Evolutionary conservation across 2,113 vertebrate genomes (phyloP).

Genomic region (Rhabdomys dilectus): DNA sequence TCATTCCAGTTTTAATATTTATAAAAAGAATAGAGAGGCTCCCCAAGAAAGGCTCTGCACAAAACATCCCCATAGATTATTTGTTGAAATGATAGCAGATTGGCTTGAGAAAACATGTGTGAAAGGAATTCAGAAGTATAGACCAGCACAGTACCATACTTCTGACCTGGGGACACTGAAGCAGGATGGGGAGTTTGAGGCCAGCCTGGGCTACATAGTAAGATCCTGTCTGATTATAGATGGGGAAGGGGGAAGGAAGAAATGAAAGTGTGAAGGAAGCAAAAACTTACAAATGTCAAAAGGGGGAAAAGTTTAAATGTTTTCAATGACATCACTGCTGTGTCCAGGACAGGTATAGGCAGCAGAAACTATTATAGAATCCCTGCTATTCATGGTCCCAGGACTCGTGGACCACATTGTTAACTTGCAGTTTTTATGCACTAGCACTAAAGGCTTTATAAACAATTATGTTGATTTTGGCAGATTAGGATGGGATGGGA

Average conservation of each 20-base stretch:
- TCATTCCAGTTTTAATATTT: constrained; percentile 52
- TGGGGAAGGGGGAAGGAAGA: neutral
- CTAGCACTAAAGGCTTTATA: neutral
- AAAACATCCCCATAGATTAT: neutral
- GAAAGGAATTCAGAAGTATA: constrained; percentile 8
- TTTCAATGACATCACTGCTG: neutral
- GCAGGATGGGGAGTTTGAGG: neutral
- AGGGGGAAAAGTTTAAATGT: neutral
- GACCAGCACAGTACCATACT: rapidly evolving
- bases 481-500: too few species aligned
- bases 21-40: neutral
- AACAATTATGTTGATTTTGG: constrained; percentile 9
- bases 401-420: neutral
- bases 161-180: neutral
- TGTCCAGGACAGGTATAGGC: neutral
- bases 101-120: constrained; percentile 38
- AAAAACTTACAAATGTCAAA: neutral
- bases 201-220: neutral
- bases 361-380: neutral
- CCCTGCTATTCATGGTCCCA: neutral
- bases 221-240: neutral
- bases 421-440: neutral
- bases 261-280: neutral
- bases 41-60: constrained; percentile 12
- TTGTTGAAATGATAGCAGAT: constrained; percentile 38